These are phyloP conservation scores for Chrysochloris asiatica DNA, from an alignment of 2,113 vertebrate species.

Conservation along the genomic window DNA sequence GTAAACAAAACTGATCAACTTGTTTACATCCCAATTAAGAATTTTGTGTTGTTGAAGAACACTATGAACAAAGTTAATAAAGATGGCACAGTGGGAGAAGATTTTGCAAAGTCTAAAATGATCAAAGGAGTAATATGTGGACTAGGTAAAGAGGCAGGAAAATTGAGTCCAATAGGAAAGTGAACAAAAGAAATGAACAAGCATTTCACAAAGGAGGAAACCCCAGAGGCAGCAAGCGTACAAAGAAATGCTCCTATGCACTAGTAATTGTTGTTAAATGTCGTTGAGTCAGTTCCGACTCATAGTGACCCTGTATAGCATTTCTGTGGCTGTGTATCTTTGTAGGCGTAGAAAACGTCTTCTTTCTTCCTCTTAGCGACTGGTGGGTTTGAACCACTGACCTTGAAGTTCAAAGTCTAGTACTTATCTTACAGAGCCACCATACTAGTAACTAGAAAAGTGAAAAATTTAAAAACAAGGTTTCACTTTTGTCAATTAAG, in stretches of 20 bases:
- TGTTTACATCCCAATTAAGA: not conserved
- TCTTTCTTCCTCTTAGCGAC: no score
- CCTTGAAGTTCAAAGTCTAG: no score
- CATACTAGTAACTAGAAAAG: conserved; percentile 17
- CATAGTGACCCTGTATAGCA: no score
- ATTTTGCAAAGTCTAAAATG: not conserved
- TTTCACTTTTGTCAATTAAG: not conserved
- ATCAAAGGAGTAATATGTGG: not conserved
- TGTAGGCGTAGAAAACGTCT: no score
- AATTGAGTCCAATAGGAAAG: not conserved
- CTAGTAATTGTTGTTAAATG: no score
- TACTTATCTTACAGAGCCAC: no score
- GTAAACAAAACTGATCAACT: not conserved
- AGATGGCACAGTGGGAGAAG: not conserved
- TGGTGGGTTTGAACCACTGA: no score
- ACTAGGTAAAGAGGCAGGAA: not conserved
- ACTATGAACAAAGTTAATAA: not conserved
- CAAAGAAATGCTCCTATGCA: not conserved
- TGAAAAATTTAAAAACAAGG: not conserved
- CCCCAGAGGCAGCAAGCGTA: not conserved
- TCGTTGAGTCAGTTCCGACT: no score
- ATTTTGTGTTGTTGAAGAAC: not conserved
- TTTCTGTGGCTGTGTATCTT: no score
- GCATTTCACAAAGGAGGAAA: not conserved
- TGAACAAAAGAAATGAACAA: not conserved